A percentile compares a stretch with the other conserved stretches of the same genome.
phyloP scores from a whole-genome alignment of 2,888 invertebrate genomes.

The Aproaerema taeniolella region DNA sequence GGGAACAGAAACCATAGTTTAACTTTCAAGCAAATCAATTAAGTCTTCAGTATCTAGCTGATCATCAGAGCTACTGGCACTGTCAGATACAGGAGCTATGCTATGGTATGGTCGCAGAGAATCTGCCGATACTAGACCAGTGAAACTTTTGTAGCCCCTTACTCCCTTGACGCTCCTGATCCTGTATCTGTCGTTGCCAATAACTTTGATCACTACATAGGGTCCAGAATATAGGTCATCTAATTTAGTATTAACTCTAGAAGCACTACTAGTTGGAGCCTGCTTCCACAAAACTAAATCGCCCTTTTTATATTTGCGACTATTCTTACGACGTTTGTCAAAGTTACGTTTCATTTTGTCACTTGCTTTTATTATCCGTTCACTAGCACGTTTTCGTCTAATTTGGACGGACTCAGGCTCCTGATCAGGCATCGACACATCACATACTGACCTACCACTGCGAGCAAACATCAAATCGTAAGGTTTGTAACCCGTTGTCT shows the following conservation, averaged over 20 bases:
- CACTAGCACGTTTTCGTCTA: neutral
- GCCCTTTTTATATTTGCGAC: conserved; percentile 20
- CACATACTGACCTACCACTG: conserved; percentile 14
- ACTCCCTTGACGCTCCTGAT: conserved; percentile 27
- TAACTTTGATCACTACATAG: conserved; percentile 21
- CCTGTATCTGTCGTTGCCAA: conserved; percentile 27
- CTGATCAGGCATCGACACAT: neutral
- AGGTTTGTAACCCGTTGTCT: conserved; percentile 19
- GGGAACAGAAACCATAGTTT: conserved; percentile 12
- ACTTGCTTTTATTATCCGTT: neutral
- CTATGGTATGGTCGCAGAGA: conserved; percentile 21
- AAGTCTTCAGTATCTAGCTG: conserved; percentile 24
- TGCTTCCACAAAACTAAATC: conserved; percentile 22
- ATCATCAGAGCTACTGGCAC: conserved; percentile 25
- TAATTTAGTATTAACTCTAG: conserved; percentile 21
- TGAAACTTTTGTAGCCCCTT: conserved; percentile 24
- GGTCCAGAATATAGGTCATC: conserved; percentile 26
- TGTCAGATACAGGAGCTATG: conserved; percentile 19
- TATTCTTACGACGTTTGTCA: conserved; percentile 19
- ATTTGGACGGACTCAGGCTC: conserved; percentile 1
- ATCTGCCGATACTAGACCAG: conserved; percentile 20
- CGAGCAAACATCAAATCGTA: conserved; percentile 25
- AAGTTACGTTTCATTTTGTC: conserved; percentile 19
- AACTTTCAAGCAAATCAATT: conserved; percentile 22
- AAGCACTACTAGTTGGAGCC: conserved; percentile 17